These are phyloP conservation scores for Eulemur mongoz DNA, from an alignment of 2,797 vertebrate species.

Conservation along the genomic window DNA sequence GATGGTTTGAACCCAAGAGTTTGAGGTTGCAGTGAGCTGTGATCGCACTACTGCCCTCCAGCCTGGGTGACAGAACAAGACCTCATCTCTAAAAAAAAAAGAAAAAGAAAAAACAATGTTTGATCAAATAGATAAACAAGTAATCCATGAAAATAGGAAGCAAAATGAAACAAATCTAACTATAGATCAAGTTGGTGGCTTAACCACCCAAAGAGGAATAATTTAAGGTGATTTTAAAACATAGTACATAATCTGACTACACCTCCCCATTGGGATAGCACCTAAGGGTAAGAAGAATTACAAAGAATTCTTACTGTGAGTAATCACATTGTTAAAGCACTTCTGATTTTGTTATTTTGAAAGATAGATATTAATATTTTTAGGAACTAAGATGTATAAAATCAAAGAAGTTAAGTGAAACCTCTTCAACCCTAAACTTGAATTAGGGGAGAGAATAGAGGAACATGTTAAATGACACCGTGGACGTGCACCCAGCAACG, in stretches of 20 bases:
- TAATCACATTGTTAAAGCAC: background rate
- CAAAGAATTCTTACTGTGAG: background rate
- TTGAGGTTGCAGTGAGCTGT: no score
- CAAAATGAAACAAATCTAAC: background rate
- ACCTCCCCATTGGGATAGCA: background rate
- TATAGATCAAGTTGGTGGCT: background rate
- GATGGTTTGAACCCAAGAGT: no score
- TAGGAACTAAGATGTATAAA: background rate
- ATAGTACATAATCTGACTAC: background rate
- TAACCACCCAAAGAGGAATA: background rate
- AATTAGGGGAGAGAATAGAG: background rate
- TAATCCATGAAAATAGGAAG: background rate
- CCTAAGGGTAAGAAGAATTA: background rate
- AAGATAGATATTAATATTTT: background rate
- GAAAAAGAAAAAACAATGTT: no score
- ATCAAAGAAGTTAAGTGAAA: background rate
- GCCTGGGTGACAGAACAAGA: no score
- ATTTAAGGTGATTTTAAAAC: background rate
- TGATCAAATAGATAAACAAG: background rate
- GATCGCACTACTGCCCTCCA: no score
- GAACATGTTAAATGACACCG: background rate
- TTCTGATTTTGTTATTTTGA: background rate
- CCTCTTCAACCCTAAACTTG: background rate
- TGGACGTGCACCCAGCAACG: background rate
- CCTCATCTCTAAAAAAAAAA: no score